Percentiles rank a stretch among this genome's conserved stretches.
Evolutionary conservation across 1,140 invertebrate species (phyloP).

Genomic region (Ostrea denselamellosa): DNA sequence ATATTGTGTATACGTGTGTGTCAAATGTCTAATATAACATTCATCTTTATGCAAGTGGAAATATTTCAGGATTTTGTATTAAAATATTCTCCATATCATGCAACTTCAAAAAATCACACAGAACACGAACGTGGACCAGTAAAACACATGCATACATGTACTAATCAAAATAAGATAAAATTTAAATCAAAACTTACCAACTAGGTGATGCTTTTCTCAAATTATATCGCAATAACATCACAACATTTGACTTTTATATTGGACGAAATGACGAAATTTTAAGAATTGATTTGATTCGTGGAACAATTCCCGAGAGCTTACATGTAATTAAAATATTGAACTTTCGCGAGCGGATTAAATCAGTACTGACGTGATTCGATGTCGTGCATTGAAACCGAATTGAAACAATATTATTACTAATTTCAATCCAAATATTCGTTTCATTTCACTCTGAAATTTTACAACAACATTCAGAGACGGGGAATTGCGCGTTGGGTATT

Average conservation of each 20-base stretch:
- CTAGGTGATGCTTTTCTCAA: not conserved
- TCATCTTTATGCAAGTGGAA: no score
- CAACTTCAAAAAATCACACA: no score
- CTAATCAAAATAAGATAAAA: no score
- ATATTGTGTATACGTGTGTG: no score
- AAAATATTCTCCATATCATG: no score
- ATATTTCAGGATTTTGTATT: no score
- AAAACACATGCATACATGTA: no score
- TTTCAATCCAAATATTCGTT: not conserved
- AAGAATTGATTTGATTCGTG: not conserved
- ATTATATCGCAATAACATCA: not conserved
- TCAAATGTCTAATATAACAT: no score
- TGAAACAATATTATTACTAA: conserved; percentile 8
- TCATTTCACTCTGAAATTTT: conserved; percentile 5
- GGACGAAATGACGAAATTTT: not conserved
- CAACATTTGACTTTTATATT: not conserved
- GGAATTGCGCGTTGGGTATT: not conserved
- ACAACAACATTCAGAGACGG: conserved; percentile 1
- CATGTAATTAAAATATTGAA: conserved; percentile 17
- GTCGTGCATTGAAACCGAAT: not conserved
- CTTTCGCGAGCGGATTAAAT: not conserved
- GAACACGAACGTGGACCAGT: no score
- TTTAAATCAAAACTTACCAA: not conserved
- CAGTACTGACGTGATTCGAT: not conserved
- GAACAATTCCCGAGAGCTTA: not conserved